phyloP scores from a whole-genome alignment of 2,797 vertebrate species.

The Platalea minor region DNA sequence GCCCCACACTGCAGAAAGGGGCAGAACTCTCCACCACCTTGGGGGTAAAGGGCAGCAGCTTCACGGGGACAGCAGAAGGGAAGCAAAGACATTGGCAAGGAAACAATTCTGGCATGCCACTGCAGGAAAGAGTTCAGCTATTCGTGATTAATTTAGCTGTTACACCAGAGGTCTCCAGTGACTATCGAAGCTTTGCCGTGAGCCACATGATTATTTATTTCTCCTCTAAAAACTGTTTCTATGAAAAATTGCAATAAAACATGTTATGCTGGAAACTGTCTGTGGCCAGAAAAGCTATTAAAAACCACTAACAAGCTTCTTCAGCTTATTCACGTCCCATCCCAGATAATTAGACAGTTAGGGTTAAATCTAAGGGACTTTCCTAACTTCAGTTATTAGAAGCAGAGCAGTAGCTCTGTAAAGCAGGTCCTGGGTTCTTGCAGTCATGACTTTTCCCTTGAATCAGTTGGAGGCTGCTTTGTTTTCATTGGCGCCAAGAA shows the following conservation, averaged over 20 bases:
- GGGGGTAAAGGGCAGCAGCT: not conserved
- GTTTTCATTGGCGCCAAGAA: conserved; percentile 68
- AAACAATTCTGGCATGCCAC: conserved; percentile 12
- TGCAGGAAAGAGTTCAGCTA: conserved; percentile 40
- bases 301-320: conserved; percentile 20
- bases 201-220: conserved; percentile 40
- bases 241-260: conserved; percentile 37
- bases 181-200: conserved; percentile 6
- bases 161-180: conserved; percentile 40
- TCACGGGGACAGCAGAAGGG: not conserved
- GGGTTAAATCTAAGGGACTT: conserved; percentile 42
- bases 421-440: conserved; percentile 32
- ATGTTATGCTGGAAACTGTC: not conserved
- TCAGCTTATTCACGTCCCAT: not conserved
- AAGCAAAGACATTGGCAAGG: conserved; percentile 22
- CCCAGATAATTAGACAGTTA: conserved; percentile 1
- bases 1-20: not conserved
- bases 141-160: conserved; percentile 28
- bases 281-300: conserved; percentile 29
- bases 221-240: conserved; percentile 21
- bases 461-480: conserved; percentile 36
- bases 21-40: not conserved
- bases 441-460: conserved; percentile 50
- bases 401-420: conserved; percentile 51
- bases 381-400: conserved; percentile 23